These are phyloP conservation scores for Sparidentex hasta DNA, from an alignment of 2,797 vertebrate genomes.

Conservation along the genomic window DNA sequence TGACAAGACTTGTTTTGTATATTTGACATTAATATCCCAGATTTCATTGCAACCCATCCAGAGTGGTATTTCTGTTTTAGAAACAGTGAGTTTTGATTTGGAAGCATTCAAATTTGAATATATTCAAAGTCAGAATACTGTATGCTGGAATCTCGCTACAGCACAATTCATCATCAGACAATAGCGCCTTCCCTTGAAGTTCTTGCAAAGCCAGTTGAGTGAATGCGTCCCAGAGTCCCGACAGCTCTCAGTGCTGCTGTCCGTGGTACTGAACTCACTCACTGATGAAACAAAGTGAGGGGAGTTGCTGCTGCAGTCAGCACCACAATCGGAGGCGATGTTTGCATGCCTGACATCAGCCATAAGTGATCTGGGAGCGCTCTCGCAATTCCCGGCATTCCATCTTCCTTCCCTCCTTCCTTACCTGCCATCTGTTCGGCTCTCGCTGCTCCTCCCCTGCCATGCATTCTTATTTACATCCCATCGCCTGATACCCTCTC, in stretches of 20 bases:
- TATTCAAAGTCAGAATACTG: not conserved
- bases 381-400: slow-evolving; percentile 36
- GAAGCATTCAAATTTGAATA: not conserved
- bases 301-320: slow-evolving; percentile 11
- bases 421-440: slow-evolving; percentile 67
- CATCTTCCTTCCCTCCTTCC: slow-evolving; percentile 42
- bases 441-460: slow-evolving; percentile 39
- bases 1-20: too few relatives aligned
- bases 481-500: slow-evolving; percentile 28
- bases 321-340: slow-evolving; percentile 22
- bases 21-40: not conserved
- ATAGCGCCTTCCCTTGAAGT: not conserved
- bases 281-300: not conserved
- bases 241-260: slow-evolving; percentile 20
- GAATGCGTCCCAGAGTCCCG: not conserved
- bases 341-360: slow-evolving; percentile 37
- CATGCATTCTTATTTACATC: slow-evolving; percentile 48
- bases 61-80: too few relatives aligned
- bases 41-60: not conserved
- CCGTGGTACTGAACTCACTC: slow-evolving; percentile 55
- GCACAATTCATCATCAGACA: not conserved
- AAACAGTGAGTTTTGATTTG: not conserved
- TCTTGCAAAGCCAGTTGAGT: not conserved
- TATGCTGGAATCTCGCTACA: not conserved
- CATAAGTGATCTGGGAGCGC: slow-evolving; percentile 46